Conservation (phyloP, 2,797 vertebrate genomes). For the Coranthus polyacanthus region DNA sequence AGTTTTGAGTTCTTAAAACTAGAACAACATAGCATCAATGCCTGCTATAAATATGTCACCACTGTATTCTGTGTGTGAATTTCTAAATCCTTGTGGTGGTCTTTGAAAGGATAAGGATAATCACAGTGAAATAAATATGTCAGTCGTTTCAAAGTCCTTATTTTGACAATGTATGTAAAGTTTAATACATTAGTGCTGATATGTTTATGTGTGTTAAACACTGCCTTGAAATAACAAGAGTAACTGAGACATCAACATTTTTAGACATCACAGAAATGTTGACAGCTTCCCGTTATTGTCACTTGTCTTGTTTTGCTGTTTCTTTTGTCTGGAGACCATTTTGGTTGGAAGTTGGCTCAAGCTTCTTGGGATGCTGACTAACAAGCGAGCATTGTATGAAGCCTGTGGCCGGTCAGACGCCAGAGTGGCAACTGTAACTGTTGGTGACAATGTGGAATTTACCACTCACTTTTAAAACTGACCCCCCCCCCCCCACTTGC, state of each 20-base stretch:
- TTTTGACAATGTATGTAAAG: neutral
- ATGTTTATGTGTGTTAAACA: neutral
- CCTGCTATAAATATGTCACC: neutral
- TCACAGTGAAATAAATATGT: slow-evolving; percentile 14
- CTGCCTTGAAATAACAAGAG: neutral
- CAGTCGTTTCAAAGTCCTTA: too few species aligned
- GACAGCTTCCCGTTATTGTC: slow-evolving; percentile 25
- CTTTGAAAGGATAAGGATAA: neutral
- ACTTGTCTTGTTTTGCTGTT: slow-evolving; percentile 34
- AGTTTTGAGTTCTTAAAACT: neutral
- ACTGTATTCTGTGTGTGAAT: neutral
- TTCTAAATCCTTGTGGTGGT: neutral
- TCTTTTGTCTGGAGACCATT: slow-evolving; percentile 39
- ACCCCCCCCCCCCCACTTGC: slow-evolving; percentile 16
- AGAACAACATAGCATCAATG: neutral
- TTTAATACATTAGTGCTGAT: neutral
- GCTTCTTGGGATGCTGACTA: slow-evolving; percentile 31
- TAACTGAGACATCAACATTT: slow-evolving; percentile 5
- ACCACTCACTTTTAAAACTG: too few species aligned
- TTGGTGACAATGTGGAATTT: slow-evolving; percentile 43
- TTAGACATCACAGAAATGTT: neutral
- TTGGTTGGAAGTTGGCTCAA: slow-evolving; percentile 11
- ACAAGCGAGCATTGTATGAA: slow-evolving; percentile 13
- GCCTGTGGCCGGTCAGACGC: neutral
- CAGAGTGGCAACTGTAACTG: slow-evolving; percentile 17